A percentile compares a stretch with the other conserved stretches of the same genome.
Evolutionary conservation across 2,888 invertebrate genomes (phyloP).

Genomic region (Sphinx pinastri): DNA sequence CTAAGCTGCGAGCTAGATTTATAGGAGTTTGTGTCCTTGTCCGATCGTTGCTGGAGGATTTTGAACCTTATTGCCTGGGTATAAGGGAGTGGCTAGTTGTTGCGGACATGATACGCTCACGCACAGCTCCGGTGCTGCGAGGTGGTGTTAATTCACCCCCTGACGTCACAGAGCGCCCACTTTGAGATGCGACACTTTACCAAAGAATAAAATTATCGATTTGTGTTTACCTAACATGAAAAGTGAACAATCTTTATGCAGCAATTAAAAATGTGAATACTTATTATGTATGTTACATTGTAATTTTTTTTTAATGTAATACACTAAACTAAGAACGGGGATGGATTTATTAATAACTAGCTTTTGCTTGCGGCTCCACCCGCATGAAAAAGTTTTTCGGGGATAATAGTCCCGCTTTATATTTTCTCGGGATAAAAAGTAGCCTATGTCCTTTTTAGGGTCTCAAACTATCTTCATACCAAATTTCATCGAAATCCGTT

Average conservation of each 20-base stretch:
- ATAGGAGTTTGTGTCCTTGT: slow-evolving; percentile 44
- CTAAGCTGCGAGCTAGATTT: slow-evolving; percentile 62
- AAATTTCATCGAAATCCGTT: too few species aligned
- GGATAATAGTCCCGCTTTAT: too few species aligned
- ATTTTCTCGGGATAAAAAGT: too few species aligned
- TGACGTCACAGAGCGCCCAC: slow-evolving; percentile 28
- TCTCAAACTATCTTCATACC: too few species aligned
- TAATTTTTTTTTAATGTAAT: too few species aligned
- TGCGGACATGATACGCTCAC: slow-evolving; percentile 62
- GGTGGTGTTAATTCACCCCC: slow-evolving; percentile 74
- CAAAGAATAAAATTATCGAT: background rate
- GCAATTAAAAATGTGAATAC: too few species aligned
- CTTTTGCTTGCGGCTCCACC: too few species aligned
- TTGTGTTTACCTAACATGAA: background rate
- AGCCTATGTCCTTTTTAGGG: too few species aligned
- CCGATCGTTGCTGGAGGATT: slow-evolving; percentile 28
- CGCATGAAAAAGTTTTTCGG: too few species aligned
- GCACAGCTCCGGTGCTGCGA: slow-evolving; percentile 63
- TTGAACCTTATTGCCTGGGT: slow-evolving; percentile 34
- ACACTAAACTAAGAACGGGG: too few species aligned
- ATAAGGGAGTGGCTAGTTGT: slow-evolving; percentile 33
- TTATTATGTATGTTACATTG: too few species aligned
- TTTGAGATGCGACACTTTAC: background rate
- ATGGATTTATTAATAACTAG: too few species aligned
- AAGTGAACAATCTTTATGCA: background rate